Percentiles rank a stretch among this genome's conserved stretches.
These are phyloP conservation scores for Stratiomys singularior DNA, from an alignment of 2,888 invertebrate genomes.

Conservation along the genomic window DNA sequence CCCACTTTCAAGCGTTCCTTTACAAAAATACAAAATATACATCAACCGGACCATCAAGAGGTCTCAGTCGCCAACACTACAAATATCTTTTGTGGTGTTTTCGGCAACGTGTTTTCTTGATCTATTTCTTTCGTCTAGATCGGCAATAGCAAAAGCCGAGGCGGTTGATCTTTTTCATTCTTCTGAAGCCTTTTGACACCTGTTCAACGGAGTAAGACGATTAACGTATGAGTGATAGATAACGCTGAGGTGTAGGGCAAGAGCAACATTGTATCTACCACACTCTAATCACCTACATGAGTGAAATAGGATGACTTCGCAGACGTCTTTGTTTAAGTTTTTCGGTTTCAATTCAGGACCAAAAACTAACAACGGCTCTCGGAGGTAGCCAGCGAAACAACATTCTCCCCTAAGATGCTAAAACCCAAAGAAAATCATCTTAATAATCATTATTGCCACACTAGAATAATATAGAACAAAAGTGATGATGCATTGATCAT, in stretches of 20 bases:
- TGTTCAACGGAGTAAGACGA: slow-evolving; percentile 13
- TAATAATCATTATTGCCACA: slow-evolving; percentile 4
- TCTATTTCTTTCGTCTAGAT: slow-evolving; percentile 15
- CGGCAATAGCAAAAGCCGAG: neutral
- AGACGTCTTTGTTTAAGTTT: too few relatives aligned
- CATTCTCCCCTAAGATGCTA: slow-evolving; percentile 7
- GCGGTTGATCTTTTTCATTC: slow-evolving; percentile 14
- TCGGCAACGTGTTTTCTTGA: slow-evolving; percentile 27
- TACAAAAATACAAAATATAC: neutral
- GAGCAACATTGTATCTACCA: too few relatives aligned
- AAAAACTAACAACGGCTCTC: too few relatives aligned
- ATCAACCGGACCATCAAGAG: neutral
- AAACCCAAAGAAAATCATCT: neutral
- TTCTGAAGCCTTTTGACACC: slow-evolving; percentile 43
- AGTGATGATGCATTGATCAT: slow-evolving; percentile 38
- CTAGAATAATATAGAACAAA: slow-evolving; percentile 39
- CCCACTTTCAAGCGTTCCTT: slow-evolving; percentile 37
- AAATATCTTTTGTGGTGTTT: slow-evolving; percentile 24
- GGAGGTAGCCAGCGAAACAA: too few relatives aligned
- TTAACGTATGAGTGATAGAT: slow-evolving; percentile 18
- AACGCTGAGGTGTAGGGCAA: neutral
- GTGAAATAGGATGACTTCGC: too few relatives aligned
- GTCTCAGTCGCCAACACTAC: slow-evolving; percentile 20
- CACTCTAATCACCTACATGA: too few relatives aligned
- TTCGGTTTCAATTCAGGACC: too few relatives aligned